Base-by-base conservation (phyloP, 2,888 invertebrate species). In the Nomada ferruginata region DNA sequence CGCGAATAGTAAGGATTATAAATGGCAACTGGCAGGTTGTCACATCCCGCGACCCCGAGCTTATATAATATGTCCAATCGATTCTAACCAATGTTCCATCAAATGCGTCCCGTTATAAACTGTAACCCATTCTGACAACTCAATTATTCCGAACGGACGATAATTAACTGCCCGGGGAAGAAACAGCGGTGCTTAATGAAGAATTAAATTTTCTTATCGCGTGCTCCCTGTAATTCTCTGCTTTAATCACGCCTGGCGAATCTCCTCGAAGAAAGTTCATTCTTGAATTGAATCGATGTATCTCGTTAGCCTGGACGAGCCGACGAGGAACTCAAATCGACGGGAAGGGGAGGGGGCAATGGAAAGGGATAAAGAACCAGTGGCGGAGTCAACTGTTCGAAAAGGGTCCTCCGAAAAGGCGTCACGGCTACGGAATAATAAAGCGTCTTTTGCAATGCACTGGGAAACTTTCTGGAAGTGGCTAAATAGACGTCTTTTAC, bases 121-220 rank as follows among this genome's bases (percentile, higher is more conserved):
- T 84, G 65, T 59, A 78, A 60, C 47, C 64, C 74, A 69, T 71
- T 55, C 72, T 73, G 71, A 63, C 75, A 68, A 66, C 69, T 60
- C 84, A 84, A 86, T 87, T 85, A 86, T 87, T 79, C 76, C 79
- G 70, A 87, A 73, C 79, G 82, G 76, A 75, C 82, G 85, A 77
- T 85, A 88, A 88, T 88, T 85, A 87, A 88, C 86, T 84, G 83
- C 72, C 83, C 80, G 74, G 55, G 57, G 65, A 84, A 86, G 87
- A 84, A 83, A 82, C 83, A 82, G 76, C 76, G 65, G 86, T 78
- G 87, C 86, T 90, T 89, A 90, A 89, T 88, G 87, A 88, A 89
- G 90, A 90, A 91, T 91, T 91, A 90, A 90, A 91, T 91, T 91
- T 91, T 91, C 91, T 89, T 89, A 91, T 90, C 91, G 89, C 90